Percentiles rank a stretch among this genome's conserved stretches.
phyloP scores from a whole-genome alignment of 2,888 invertebrate species.

The Myopa tessellatipennis region DNA sequence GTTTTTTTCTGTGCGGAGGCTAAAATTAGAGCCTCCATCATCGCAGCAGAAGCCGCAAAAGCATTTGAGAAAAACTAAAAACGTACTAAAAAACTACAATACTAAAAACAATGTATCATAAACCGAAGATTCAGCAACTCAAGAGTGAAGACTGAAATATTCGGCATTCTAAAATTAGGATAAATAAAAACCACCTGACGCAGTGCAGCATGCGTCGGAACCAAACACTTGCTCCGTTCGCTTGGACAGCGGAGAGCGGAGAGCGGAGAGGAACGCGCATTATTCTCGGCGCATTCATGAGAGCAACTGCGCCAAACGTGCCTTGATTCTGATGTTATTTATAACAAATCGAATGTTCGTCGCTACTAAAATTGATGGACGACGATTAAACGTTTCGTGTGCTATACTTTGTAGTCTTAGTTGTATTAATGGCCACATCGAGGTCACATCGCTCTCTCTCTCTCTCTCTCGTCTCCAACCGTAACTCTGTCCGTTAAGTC shows the following conservation, averaged over 20 bases:
- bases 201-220: neutral
- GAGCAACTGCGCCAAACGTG: slow-evolving; percentile 4
- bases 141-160: neutral
- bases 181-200: slow-evolving; percentile 23
- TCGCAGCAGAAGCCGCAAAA: neutral
- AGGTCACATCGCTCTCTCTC: too few species aligned
- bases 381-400: too few species aligned
- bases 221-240: neutral
- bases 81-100: too few species aligned
- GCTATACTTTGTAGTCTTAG: too few species aligned
- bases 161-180: slow-evolving; percentile 9
- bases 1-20: slow-evolving; percentile 13
- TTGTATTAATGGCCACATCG: too few species aligned
- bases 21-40: slow-evolving; percentile 18
- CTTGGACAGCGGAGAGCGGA: too few species aligned
- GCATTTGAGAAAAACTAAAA: neutral
- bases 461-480: too few species aligned
- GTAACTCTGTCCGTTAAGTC: too few species aligned
- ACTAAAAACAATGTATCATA: neutral
- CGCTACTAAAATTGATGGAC: neutral
- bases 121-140: neutral
- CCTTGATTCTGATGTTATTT: slow-evolving; percentile 28
- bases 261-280: too few species aligned
- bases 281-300: neutral
- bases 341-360: neutral